phyloP scores from a whole-genome alignment of 2,113 vertebrate genomes.

The Lamprotornis superbus region DNA sequence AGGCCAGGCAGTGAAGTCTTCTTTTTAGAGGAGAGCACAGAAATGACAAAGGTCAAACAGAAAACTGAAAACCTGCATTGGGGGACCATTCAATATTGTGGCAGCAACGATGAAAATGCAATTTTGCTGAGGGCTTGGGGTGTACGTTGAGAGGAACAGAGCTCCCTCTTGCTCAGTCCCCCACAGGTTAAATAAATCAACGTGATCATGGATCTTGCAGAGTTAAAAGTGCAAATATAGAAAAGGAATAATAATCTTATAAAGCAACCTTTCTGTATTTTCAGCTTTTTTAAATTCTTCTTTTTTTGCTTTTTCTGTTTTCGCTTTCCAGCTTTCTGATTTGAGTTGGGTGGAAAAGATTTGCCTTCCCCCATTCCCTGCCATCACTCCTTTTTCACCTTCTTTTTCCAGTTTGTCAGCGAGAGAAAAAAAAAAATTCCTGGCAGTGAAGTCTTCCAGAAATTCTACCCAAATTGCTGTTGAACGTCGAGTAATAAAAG shows the following conservation, averaged over 20 bases:
- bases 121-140: neutral
- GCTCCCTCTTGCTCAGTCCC: neutral
- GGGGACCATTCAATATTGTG: neutral
- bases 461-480: conserved; percentile 14
- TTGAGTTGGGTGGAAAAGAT: neutral
- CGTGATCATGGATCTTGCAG: neutral
- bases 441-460: neutral
- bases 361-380: neutral
- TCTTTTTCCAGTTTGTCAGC: neutral
- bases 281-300: neutral
- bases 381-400: neutral
- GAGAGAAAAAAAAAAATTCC: neutral
- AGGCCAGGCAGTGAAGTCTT: neutral
- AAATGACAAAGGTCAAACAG: neutral
- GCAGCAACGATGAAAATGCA: neutral
- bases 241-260: neutral
- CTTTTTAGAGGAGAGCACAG: neutral
- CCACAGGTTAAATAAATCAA: neutral
- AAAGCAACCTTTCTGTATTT: neutral
- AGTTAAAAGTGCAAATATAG: neutral
- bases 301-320: neutral
- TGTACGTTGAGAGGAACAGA: neutral
- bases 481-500: conserved; percentile 12
- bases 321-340: neutral
- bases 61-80: neutral